Evolutionary conservation across 2,797 vertebrate species (phyloP).

Genomic region (Potorous gilbertii): DNA sequence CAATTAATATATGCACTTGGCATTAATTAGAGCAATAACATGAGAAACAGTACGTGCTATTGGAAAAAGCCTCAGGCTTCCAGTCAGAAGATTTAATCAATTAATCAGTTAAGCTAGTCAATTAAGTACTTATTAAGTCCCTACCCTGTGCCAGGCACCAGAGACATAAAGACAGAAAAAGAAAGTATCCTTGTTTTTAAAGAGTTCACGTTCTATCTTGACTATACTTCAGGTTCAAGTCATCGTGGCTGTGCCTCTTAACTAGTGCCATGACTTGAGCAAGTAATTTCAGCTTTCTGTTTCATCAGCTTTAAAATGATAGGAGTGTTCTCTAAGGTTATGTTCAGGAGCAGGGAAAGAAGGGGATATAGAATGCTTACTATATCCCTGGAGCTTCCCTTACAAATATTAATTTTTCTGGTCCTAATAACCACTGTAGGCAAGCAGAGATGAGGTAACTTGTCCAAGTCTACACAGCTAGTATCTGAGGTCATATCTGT

Average conservation of each 20-base stretch:
- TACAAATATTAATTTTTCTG: not conserved
- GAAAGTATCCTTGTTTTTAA: not conserved
- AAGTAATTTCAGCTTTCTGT: not conserved
- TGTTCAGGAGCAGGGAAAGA: not conserved
- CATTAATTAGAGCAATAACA: not conserved
- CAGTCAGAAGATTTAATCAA: not conserved
- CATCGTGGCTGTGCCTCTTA: not conserved
- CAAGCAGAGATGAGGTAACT: not conserved
- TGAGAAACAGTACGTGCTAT: not conserved
- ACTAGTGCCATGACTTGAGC: not conserved
- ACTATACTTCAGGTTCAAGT: not conserved
- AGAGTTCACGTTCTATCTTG: not conserved
- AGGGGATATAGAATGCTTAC: not conserved
- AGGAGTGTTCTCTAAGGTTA: not conserved
- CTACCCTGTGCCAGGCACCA: not conserved
- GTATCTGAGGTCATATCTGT: not conserved
- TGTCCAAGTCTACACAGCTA: not conserved
- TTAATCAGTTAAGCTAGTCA: not conserved
- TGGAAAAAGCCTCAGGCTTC: not conserved
- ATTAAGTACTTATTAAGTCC: not conserved
- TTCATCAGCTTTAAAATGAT: not conserved
- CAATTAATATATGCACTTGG: not conserved
- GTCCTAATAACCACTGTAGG: not conserved
- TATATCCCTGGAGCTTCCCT: not conserved
- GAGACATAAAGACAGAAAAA: not conserved